These are phyloP conservation scores for Coregonus sp. DNA, from an alignment of 2,797 vertebrate genomes.

Conservation along the genomic window DNA sequence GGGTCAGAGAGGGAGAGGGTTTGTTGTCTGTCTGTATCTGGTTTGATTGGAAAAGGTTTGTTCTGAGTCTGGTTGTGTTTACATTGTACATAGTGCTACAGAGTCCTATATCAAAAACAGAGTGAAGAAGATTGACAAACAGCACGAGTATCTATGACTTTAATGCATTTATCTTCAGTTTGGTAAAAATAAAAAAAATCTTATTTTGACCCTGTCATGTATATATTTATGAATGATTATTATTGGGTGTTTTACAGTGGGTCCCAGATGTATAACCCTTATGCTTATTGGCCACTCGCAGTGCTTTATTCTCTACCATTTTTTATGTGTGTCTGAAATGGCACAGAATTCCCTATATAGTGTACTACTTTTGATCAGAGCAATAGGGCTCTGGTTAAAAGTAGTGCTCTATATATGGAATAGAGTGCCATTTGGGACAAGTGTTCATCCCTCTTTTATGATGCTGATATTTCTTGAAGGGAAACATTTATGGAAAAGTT, in stretches of 20 bases:
- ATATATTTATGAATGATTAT: slow-evolving; percentile 65
- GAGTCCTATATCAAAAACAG: slow-evolving; percentile 67
- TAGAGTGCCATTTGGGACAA: neutral
- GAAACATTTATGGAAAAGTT: slow-evolving; percentile 77
- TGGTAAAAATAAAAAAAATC: slow-evolving; percentile 19
- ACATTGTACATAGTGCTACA: slow-evolving; percentile 85
- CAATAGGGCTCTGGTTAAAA: no score
- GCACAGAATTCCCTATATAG: no score
- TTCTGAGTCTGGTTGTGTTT: slow-evolving; percentile 83
- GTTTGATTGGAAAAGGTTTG: slow-evolving; percentile 37
- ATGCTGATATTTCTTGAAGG: slow-evolving; percentile 70
- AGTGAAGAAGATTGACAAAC: slow-evolving; percentile 60
- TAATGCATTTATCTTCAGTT: slow-evolving; percentile 69
- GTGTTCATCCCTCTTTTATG: slow-evolving; percentile 21
- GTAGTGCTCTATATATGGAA: slow-evolving; percentile 11
- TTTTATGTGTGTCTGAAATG: slow-evolving; percentile 64
- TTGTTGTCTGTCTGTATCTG: slow-evolving; percentile 23
- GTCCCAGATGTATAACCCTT: slow-evolving; percentile 60
- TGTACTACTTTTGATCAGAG: no score
- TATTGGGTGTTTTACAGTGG: slow-evolving; percentile 57
- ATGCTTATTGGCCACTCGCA: slow-evolving; percentile 64
- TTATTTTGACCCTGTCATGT: slow-evolving; percentile 72
- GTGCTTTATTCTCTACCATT: slow-evolving; percentile 48
- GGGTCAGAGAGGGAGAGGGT: neutral
- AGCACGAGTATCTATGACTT: slow-evolving; percentile 20